These are phyloP conservation scores for Epistrophella euchroma DNA, from an alignment of 2,888 invertebrate species.

Conservation along the genomic window DNA sequence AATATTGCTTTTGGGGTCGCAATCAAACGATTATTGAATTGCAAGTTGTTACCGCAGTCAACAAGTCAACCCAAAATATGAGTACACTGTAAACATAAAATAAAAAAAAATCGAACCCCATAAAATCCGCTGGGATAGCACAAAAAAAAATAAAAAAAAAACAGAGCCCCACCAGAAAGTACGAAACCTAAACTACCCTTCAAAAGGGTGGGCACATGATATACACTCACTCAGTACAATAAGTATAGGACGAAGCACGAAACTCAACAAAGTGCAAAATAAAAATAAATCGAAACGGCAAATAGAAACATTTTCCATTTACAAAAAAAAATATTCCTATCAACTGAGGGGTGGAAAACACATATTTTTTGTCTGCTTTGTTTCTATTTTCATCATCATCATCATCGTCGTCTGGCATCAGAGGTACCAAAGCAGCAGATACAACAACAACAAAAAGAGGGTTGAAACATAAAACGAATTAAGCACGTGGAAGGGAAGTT, in stretches of 20 bases:
- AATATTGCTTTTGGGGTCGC: constrained; percentile 75
- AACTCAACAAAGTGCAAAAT: constrained; percentile 39
- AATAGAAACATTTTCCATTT: constrained; percentile 75
- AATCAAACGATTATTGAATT: constrained; percentile 76
- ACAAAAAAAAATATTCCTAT: constrained; percentile 2
- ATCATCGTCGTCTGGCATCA: constrained; percentile 29
- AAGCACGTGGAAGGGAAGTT: constrained; percentile 58
- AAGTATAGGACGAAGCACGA: constrained; percentile 2
- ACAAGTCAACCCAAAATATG: constrained; percentile 73
- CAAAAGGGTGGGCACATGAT: constrained; percentile 48
- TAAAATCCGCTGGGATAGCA: constrained; percentile 26
- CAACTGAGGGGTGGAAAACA: constrained; percentile 65
- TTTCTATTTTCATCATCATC: constrained; percentile 62
- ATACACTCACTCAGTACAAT: constrained; percentile 17
- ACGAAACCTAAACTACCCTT: constrained; percentile 40
- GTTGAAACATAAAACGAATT: constrained; percentile 73
- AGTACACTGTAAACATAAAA: constrained; percentile 55
- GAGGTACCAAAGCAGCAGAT: constrained; percentile 33
- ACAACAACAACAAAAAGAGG: constrained; percentile 55
- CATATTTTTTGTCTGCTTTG: constrained; percentile 47
- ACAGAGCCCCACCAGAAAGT: constrained; percentile 20
- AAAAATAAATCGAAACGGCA: constrained; percentile 74
- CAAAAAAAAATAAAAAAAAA: constrained; percentile 16
- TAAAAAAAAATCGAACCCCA: constrained; percentile 23
- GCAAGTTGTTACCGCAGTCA: constrained; percentile 76